Percentiles rank a stretch among this genome's conserved stretches.
phyloP scores from a whole-genome alignment of 2,888 invertebrate genomes.

The Drosophila siamana region DNA sequence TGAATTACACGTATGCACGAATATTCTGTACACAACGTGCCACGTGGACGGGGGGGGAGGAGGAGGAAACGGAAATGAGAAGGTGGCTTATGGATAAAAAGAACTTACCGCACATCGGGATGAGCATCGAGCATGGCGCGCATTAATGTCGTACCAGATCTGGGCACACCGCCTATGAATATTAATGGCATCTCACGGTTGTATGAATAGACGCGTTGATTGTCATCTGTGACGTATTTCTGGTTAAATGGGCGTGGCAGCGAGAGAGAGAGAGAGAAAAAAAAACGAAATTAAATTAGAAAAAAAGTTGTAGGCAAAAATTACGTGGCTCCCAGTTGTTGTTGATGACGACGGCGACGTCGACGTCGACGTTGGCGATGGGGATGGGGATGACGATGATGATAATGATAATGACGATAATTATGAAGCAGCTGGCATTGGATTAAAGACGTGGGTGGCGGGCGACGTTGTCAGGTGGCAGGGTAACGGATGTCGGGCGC shows the following conservation, averaged over 20 bases:
- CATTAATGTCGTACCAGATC: conserved; percentile 98
- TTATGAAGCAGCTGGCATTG: conserved; percentile 30
- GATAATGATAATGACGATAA: conserved; percentile 33
- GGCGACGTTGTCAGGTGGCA: conserved; percentile 30
- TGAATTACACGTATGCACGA: background rate
- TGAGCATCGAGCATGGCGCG: conserved; percentile 99
- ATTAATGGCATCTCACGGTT: conserved; percentile 96
- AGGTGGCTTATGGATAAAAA: conserved; percentile 9
- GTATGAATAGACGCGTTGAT: conserved; percentile 90
- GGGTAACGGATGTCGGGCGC: conserved; percentile 41
- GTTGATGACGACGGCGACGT: conserved; percentile 33
- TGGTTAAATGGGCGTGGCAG: conserved; percentile 75
- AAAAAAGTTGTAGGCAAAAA: conserved; percentile 69
- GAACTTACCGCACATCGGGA: conserved; percentile 93
- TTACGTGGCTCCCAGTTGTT: conserved; percentile 58
- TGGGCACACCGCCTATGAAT: conserved; percentile 98
- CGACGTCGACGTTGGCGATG: no score
- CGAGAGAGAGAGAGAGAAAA: conserved; percentile 2
- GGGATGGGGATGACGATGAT: background rate
- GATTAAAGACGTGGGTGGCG: background rate
- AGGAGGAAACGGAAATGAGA: background rate
- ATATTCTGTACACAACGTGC: background rate
- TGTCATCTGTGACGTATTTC: conserved; percentile 88
- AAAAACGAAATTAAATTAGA: conserved; percentile 57
- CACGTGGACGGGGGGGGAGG: background rate